phyloP scores from a whole-genome alignment of 1,140 invertebrate species.

The Rhyzopertha dominica region DNA sequence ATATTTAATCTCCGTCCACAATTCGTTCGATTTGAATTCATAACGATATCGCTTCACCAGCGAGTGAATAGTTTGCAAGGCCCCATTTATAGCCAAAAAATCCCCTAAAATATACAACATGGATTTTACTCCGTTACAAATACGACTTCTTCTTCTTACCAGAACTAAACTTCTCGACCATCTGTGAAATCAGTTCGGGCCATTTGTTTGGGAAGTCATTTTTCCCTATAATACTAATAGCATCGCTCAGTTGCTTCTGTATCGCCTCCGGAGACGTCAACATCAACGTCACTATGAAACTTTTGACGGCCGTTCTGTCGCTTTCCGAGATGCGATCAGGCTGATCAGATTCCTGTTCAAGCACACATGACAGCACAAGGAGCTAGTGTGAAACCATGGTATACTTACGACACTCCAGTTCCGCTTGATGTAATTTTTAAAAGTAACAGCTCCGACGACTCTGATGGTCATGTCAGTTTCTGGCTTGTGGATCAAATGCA shows the following conservation, averaged over 20 bases:
- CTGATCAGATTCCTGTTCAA: constrained; percentile 73
- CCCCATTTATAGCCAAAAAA: constrained; percentile 93
- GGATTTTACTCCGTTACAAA: too few species aligned
- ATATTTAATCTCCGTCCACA: constrained; percentile 97
- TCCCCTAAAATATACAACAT: constrained; percentile 57
- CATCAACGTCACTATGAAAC: constrained; percentile 88
- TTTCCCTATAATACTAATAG: constrained; percentile 90
- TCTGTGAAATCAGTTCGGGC: constrained; percentile 82
- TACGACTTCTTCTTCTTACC: too few species aligned
- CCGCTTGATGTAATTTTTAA: constrained; percentile 95
- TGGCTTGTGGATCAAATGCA: constrained; percentile 77
- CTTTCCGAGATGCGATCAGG: constrained; percentile 73
- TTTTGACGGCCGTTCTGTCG: constrained; percentile 78
- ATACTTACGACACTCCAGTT: constrained; percentile 86
- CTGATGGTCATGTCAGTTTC: constrained; percentile 75
- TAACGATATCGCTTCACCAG: constrained; percentile 93
- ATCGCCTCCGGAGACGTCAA: constrained; percentile 82
- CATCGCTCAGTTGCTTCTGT: constrained; percentile 93
- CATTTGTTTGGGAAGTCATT: constrained; percentile 94
- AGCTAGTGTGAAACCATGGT: constrained; percentile 5
- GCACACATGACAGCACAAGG: constrained; percentile 19
- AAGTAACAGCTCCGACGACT: constrained; percentile 83
- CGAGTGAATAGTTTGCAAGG: constrained; percentile 91
- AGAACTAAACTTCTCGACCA: constrained; percentile 87
- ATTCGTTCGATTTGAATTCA: constrained; percentile 89